Evolutionary conservation across 1,140 invertebrate species (phyloP).

Genomic region (Drosophila pandora): DNA sequence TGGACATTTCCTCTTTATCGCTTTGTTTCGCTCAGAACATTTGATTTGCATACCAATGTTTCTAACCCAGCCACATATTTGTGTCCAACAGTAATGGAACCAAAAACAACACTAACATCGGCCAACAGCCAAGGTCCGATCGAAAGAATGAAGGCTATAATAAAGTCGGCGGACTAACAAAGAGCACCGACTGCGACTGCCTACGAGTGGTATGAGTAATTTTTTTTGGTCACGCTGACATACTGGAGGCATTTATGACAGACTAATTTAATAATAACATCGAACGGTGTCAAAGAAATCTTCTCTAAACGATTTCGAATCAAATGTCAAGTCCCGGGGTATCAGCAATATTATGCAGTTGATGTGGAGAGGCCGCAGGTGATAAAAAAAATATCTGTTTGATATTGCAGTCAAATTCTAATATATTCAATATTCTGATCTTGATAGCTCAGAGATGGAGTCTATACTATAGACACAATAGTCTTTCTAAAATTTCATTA

Average conservation of each 20-base stretch:
- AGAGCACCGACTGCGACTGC: conserved; percentile 10
- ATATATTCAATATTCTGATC: too few species aligned
- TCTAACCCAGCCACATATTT: conserved; percentile 59
- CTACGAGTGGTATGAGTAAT: conserved; percentile 36
- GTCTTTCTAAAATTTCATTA: neutral
- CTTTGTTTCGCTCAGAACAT: conserved; percentile 49
- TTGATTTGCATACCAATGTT: conserved; percentile 69
- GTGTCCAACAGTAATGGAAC: conserved; percentile 28
- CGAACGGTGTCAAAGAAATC: conserved; percentile 5
- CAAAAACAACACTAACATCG: neutral
- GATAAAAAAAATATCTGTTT: neutral
- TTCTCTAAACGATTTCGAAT: neutral
- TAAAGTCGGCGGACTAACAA: conserved; percentile 44
- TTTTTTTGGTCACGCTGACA: conserved; percentile 26
- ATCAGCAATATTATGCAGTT: neutral
- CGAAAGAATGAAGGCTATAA: conserved; percentile 54
- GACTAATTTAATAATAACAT: conserved; percentile 2
- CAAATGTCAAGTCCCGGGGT: neutral
- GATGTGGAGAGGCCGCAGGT: neutral
- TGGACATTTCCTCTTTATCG: conserved; percentile 74
- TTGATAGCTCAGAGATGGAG: too few species aligned
- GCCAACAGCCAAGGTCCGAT: conserved; percentile 28
- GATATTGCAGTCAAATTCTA: too few species aligned
- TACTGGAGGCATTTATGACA: conserved; percentile 13
- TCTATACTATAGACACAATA: neutral